Conservation (phyloP, 2,888 invertebrate species). For the Choristoneura rosaceana region DNA sequence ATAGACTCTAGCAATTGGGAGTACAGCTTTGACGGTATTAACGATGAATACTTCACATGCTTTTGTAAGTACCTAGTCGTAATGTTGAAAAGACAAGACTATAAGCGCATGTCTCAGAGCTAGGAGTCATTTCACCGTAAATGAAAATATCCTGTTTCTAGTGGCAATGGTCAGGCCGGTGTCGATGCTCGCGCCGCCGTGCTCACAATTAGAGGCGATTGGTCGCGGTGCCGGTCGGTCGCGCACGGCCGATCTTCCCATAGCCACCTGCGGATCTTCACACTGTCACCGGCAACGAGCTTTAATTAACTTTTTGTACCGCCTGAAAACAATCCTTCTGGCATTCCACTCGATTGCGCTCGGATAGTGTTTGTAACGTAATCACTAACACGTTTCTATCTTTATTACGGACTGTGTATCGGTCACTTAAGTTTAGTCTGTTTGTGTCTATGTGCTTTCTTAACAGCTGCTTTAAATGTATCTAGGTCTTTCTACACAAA, state of each 20-base stretch:
- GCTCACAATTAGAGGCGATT: slow-evolving; percentile 80
- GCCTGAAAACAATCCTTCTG: slow-evolving; percentile 61
- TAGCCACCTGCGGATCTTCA: slow-evolving; percentile 72
- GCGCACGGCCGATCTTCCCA: slow-evolving; percentile 85
- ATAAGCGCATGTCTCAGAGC: background rate
- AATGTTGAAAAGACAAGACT: background rate
- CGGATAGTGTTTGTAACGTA: slow-evolving; percentile 25
- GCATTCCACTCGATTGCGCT: slow-evolving; percentile 60
- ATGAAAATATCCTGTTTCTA: slow-evolving; percentile 41
- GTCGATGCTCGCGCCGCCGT: slow-evolving; percentile 48
- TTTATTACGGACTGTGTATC: slow-evolving; percentile 1
- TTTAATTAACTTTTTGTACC: slow-evolving; percentile 83
- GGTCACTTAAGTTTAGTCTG: background rate
- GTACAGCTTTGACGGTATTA: background rate
- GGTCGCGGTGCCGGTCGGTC: slow-evolving; percentile 75
- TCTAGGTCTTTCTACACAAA: too few species aligned
- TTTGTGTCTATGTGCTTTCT: background rate
- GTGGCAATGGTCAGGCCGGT: slow-evolving; percentile 50
- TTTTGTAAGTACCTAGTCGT: background rate
- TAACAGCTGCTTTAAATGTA: background rate
- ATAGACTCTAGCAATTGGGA: background rate
- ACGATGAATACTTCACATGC: background rate
- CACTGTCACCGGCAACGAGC: slow-evolving; percentile 56
- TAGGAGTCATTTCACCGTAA: slow-evolving; percentile 19
- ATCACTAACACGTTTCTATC: slow-evolving; percentile 6